Evolutionary conservation across 2,113 vertebrate genomes (phyloP).

Genomic region (Dasypus novemcinctus): DNA sequence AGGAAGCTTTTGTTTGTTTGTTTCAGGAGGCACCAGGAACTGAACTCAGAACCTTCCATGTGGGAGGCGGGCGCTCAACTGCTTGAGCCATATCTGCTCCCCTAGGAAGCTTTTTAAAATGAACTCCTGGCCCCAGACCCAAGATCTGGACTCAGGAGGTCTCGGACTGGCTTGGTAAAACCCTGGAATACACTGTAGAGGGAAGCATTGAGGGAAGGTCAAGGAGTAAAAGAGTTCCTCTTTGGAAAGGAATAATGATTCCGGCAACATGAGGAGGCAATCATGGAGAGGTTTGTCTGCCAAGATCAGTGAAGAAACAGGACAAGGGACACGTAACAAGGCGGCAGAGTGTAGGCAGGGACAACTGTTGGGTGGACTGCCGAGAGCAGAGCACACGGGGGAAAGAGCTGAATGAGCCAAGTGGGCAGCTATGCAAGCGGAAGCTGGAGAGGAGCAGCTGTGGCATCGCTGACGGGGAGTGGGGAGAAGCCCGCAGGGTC

Average conservation of each 20-base stretch:
- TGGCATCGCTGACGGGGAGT: neutral
- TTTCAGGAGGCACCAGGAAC: no score
- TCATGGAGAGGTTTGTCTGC: neutral
- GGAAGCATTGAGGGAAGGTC: neutral
- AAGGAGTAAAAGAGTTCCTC: neutral
- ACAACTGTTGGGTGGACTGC: accelerated
- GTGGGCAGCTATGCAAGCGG: neutral
- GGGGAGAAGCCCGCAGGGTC: neutral
- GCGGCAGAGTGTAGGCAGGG: neutral
- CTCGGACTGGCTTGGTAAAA: constrained; percentile 1
- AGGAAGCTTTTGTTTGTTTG: neutral
- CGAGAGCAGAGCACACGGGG: neutral
- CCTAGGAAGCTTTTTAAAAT: constrained; percentile 3
- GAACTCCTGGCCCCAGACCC: constrained; percentile 3
- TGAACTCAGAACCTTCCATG: no score
- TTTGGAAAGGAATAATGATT: constrained; percentile 38
- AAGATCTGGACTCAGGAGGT: constrained; percentile 11
- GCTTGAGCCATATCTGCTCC: no score
- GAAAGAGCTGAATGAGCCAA: neutral
- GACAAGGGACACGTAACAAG: neutral
- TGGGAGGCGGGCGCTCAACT: no score
- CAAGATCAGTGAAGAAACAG: neutral
- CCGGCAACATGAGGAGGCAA: neutral
- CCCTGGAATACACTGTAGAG: neutral
- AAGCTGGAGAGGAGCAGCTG: neutral